Evolutionary conservation across 2,797 vertebrate species (phyloP).

Genomic region (Crypturellus tataupa): DNA sequence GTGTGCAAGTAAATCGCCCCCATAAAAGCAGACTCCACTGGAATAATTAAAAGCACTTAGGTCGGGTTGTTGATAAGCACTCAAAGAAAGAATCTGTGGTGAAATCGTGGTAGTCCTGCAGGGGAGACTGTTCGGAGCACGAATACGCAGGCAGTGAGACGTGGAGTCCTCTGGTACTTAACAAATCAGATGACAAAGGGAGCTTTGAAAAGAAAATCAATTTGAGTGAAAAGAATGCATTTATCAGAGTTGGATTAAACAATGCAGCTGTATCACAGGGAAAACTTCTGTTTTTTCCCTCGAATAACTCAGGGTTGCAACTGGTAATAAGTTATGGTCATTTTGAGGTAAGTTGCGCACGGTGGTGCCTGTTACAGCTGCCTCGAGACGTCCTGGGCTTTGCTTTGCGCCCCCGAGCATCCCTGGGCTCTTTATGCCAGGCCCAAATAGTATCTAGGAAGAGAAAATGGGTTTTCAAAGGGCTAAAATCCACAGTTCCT

Average conservation of each 20-base stretch:
- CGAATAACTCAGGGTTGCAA: slow-evolving; percentile 55
- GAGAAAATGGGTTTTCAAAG: rapidly evolving
- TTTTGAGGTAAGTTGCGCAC: slow-evolving; percentile 52
- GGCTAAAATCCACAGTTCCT: not conserved
- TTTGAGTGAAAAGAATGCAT: slow-evolving; percentile 73
- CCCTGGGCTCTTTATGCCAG: rapidly evolving
- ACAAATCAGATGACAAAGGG: slow-evolving; percentile 79
- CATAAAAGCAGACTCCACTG: slow-evolving; percentile 41
- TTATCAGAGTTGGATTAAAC: slow-evolving; percentile 72
- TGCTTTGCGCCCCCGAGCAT: not conserved
- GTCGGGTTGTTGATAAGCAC: slow-evolving; percentile 71
- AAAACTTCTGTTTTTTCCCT: not conserved
- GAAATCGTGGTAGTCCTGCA: slow-evolving; percentile 66
- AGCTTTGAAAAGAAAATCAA: slow-evolving; percentile 79
- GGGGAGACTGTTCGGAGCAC: slow-evolving; percentile 53
- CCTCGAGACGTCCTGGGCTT: not conserved
- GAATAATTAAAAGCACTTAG: slow-evolving; percentile 77
- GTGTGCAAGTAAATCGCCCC: slow-evolving; percentile 50
- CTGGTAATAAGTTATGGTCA: slow-evolving; percentile 54
- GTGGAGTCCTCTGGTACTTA: slow-evolving; percentile 70
- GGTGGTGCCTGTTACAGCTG: slow-evolving; percentile 24
- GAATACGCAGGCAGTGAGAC: slow-evolving; percentile 57
- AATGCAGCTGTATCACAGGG: slow-evolving; percentile 24
- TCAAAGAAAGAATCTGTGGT: slow-evolving; percentile 58
- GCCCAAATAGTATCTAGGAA: not conserved